phyloP scores from a whole-genome alignment of 1,140 invertebrate species.

The Sycophila sp. region DNA sequence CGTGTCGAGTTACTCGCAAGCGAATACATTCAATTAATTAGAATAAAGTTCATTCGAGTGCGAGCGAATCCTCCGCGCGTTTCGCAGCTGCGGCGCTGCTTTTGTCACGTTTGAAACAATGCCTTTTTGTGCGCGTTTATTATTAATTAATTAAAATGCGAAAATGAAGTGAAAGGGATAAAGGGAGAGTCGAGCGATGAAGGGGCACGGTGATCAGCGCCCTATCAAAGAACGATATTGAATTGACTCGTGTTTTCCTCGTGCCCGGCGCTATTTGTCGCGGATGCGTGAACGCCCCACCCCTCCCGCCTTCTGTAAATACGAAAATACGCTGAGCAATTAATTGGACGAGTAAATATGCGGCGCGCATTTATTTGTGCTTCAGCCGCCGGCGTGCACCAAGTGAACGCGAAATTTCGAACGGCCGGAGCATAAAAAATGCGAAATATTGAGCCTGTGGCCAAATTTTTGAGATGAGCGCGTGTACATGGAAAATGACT shows the following conservation, averaged over 20 bases:
- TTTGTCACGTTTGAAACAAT: neutral
- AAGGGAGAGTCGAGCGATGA: neutral
- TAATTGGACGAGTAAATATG: slow-evolving; percentile 31
- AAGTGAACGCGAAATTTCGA: neutral
- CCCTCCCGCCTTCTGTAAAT: too few relatives aligned
- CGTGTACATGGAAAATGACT: too few relatives aligned
- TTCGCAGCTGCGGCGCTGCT: neutral
- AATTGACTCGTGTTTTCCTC: too few relatives aligned
- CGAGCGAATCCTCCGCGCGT: neutral
- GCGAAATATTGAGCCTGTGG: slow-evolving; percentile 6
- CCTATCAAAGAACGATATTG: too few relatives aligned
- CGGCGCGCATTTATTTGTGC: neutral
- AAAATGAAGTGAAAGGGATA: neutral
- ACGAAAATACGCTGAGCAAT: slow-evolving; percentile 25
- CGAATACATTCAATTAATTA: neutral
- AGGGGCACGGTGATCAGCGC: neutral
- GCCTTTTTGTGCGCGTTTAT: neutral
- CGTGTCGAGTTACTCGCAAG: too few relatives aligned
- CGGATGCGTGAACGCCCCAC: too few relatives aligned
- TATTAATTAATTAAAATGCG: neutral
- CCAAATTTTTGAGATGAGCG: too few relatives aligned
- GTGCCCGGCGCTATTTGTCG: too few relatives aligned
- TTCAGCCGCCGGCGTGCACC: neutral
- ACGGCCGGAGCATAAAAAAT: neutral
- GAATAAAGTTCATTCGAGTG: neutral